A percentile compares a stretch with the other conserved stretches of the same genome.
Conservation (phyloP, 1,140 invertebrate genomes). For the Drosophila parabipectinata region DNA sequence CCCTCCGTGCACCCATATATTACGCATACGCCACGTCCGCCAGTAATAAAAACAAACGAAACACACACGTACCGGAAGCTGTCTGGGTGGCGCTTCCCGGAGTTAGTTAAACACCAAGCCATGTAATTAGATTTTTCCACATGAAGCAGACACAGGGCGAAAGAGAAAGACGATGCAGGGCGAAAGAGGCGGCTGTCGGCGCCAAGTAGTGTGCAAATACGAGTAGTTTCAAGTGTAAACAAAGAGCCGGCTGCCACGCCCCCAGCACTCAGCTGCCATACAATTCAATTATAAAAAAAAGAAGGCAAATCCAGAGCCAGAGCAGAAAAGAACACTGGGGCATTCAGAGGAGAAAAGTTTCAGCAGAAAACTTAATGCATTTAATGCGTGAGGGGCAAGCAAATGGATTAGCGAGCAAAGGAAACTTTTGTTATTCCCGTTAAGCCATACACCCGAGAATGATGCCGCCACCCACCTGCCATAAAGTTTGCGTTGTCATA, state of each 20-base stretch:
- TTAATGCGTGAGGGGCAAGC: constrained; percentile 78
- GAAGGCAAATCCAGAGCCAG: constrained; percentile 7
- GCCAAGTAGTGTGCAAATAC: constrained; percentile 52
- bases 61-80: constrained; percentile 40
- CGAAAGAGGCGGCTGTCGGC: constrained; percentile 2
- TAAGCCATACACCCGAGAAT: constrained; percentile 21
- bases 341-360: constrained; percentile 39
- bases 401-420: constrained; percentile 65
- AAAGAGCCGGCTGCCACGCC: constrained; percentile 48
- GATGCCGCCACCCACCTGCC: constrained; percentile 31
- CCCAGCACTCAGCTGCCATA: constrained; percentile 38
- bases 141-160: constrained; percentile 42
- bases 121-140: constrained; percentile 82
- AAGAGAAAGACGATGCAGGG: constrained; percentile 1
- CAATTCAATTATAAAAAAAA: constrained; percentile 76
- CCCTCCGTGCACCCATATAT: constrained; percentile 50
- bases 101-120: constrained; percentile 72
- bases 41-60: constrained; percentile 62
- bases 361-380: constrained; percentile 68
- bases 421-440: constrained; percentile 39
- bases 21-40: constrained; percentile 69
- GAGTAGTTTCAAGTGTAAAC: constrained; percentile 74
- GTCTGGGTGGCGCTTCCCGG: constrained; percentile 19
- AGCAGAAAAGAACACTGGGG: constrained; percentile 17
- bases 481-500: constrained; percentile 66